phyloP scores from a whole-genome alignment of 2,113 vertebrate species.

The Hippocampus barbouri region DNA sequence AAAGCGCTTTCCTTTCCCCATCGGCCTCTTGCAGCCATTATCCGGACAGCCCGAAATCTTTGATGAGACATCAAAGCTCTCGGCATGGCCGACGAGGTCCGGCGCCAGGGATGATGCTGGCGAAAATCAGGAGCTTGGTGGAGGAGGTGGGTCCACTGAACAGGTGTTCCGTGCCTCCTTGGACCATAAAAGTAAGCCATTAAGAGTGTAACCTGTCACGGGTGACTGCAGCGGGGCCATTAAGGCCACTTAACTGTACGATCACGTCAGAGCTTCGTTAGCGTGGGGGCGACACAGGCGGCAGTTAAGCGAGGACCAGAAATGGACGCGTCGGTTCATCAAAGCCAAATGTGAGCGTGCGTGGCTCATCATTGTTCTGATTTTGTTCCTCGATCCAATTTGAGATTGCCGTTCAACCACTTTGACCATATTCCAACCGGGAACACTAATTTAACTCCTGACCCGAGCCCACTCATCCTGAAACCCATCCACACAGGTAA shows the following conservation, averaged over 20 bases:
- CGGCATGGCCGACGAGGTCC: conserved; percentile 5
- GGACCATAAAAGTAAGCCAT: conserved; percentile 65
- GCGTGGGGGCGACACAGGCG: conserved; percentile 51
- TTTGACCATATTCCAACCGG: too few relatives aligned
- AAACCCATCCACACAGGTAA: too few relatives aligned
- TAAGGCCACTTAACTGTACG: conserved; percentile 69
- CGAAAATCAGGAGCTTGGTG: neutral
- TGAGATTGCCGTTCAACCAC: too few relatives aligned
- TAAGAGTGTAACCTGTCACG: conserved; percentile 73
- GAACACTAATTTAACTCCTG: too few relatives aligned
- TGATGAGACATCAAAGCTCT: conserved; percentile 40
- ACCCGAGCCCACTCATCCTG: too few relatives aligned
- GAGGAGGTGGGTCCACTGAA: conserved; percentile 54
- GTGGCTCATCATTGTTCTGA: neutral
- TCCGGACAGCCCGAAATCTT: conserved; percentile 6
- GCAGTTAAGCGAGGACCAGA: conserved; percentile 36
- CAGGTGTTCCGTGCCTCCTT: conserved; percentile 65
- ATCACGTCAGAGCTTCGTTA: conserved; percentile 63
- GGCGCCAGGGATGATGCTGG: conserved; percentile 50
- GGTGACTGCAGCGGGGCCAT: conserved; percentile 70
- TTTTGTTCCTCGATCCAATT: neutral
- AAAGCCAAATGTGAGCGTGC: neutral
- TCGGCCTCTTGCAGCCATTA: conserved; percentile 41
- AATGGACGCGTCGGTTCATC: neutral
- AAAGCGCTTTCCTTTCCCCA: conserved; percentile 21